Evolutionary conservation across 1,140 invertebrate genomes (phyloP).

Genomic region (Myzus persicae): DNA sequence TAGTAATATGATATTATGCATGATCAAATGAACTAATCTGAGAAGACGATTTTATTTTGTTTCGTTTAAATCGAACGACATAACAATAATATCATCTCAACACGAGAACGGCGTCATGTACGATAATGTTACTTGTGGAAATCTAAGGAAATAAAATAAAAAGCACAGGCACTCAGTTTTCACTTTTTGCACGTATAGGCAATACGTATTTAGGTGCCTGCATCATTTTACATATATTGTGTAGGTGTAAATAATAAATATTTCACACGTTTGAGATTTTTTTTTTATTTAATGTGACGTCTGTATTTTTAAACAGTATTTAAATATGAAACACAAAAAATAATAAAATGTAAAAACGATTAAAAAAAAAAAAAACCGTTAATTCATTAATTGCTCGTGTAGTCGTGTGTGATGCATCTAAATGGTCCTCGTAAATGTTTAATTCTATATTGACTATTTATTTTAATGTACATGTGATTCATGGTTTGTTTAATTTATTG

Average conservation of each 20-base stretch:
- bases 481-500: background rate
- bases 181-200: background rate
- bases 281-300: too few species aligned
- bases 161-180: background rate
- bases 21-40: background rate
- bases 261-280: too few species aligned
- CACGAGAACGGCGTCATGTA: background rate
- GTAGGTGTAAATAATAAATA: too few species aligned
- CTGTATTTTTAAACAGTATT: too few species aligned
- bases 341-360: background rate
- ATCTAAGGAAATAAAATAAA: background rate
- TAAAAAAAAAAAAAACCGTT: too few species aligned
- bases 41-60: background rate
- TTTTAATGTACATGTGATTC: background rate
- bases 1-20: background rate
- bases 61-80: background rate
- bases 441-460: background rate
- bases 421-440: background rate
- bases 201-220: too few species aligned
- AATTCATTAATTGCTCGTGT: background rate
- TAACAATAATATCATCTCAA: background rate
- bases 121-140: too few species aligned
- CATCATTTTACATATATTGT: too few species aligned
- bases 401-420: background rate
- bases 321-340: background rate